Conservation (phyloP, 2,113 vertebrate genomes). For the Campylomormyrus numenius region DNA sequence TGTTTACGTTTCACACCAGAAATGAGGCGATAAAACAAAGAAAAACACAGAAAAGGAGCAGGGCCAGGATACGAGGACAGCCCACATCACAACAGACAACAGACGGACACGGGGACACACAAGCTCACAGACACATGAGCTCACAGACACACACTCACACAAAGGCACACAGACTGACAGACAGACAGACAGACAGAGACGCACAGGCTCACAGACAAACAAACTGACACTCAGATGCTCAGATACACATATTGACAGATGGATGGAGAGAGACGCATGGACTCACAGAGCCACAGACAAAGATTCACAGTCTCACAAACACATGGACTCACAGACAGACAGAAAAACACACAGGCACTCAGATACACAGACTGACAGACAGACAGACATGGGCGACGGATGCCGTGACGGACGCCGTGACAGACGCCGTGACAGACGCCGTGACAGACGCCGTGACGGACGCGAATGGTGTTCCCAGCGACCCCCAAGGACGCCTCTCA, state of each 20-base stretch:
- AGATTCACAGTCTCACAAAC: too few species aligned
- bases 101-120: not conserved
- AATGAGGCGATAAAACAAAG: not conserved
- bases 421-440: too few species aligned
- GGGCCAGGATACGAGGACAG: not conserved
- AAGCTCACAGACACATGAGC: not conserved
- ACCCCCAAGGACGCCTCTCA: constrained; percentile 47
- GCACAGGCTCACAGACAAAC: not conserved
- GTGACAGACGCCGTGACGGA: too few species aligned
- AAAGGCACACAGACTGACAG: not conserved
- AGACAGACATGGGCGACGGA: too few species aligned
- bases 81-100: not conserved
- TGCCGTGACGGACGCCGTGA: too few species aligned
- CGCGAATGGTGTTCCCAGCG: too few species aligned
- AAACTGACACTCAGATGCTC: not conserved
- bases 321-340: too few species aligned
- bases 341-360: too few species aligned
- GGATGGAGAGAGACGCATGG: not conserved
- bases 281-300: not conserved
- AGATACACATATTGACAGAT: too few species aligned
- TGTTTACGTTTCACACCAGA: not conserved
- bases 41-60: not conserved
- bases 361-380: too few species aligned
- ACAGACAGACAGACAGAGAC: not conserved
- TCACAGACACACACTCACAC: too few species aligned